A percentile compares a stretch with the other conserved stretches of the same genome.
Evolutionary conservation across 2,888 invertebrate genomes (phyloP).

Genomic region (Chalcis sispes): DNA sequence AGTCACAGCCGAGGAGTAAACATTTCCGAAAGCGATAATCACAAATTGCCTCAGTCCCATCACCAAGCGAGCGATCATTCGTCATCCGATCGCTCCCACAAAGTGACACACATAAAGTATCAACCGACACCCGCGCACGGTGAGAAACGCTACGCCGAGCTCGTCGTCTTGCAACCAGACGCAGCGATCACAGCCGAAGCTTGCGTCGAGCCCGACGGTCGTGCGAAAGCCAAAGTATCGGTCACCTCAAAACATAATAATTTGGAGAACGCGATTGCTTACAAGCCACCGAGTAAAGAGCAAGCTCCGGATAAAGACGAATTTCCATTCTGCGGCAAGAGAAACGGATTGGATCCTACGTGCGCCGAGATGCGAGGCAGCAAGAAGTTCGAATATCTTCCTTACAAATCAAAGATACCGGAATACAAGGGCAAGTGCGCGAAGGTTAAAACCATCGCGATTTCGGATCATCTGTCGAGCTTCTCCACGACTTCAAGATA

Average conservation of each 20-base stretch:
- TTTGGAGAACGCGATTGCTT: background rate
- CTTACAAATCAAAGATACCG: background rate
- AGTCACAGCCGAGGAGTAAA: background rate
- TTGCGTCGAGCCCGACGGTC: constrained; percentile 24
- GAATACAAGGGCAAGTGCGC: no score
- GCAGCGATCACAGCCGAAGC: constrained; percentile 43
- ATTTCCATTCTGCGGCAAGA: constrained; percentile 29
- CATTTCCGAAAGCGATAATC: background rate
- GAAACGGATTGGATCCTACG: constrained; percentile 59
- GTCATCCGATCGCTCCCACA: no score
- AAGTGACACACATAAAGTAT: background rate
- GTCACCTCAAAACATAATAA: background rate
- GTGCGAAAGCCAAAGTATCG: constrained; percentile 30
- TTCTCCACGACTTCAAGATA: background rate
- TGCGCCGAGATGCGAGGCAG: constrained; percentile 38
- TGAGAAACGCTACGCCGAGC: background rate
- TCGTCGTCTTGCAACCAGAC: background rate
- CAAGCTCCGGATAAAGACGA: constrained; percentile 54
- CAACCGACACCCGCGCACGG: background rate
- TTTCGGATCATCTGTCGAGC: constrained; percentile 26
- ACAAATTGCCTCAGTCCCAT: no score
- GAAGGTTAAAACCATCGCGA: background rate
- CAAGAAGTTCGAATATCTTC: constrained; percentile 46
- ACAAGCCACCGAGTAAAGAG: background rate
- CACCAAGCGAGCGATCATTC: no score